phyloP scores from a whole-genome alignment of 2,888 invertebrate species.

The Drosophila borborema region DNA sequence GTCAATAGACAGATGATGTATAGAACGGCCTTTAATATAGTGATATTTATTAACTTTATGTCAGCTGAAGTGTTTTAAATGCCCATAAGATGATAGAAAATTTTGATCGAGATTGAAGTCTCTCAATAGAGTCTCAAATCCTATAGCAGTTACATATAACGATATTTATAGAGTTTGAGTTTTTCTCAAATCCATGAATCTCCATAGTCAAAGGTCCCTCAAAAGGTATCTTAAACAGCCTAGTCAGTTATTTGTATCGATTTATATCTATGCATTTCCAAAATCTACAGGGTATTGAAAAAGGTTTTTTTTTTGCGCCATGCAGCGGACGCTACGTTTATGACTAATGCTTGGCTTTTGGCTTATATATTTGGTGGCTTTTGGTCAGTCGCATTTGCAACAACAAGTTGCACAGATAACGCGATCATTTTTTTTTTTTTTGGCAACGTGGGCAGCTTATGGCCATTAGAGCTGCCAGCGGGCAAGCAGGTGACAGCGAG shows the following conservation, averaged over 20 bases:
- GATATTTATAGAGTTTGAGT: neutral
- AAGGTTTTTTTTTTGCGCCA: conserved; percentile 16
- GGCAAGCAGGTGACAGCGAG: conserved; percentile 54
- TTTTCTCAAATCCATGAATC: neutral
- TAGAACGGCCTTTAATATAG: too few species aligned
- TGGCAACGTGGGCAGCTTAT: conserved; percentile 49
- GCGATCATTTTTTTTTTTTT: conserved; percentile 39
- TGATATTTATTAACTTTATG: too few species aligned
- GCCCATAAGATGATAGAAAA: too few species aligned
- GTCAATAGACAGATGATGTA: too few species aligned
- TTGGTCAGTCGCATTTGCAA: conserved; percentile 26
- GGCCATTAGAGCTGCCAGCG: conserved; percentile 49
- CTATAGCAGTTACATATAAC: neutral
- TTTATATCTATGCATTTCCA: neutral
- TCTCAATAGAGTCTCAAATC: too few species aligned
- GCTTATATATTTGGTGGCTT: conserved; percentile 1
- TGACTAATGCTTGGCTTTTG: conserved; percentile 63
- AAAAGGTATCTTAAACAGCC: too few species aligned
- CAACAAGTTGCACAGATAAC: conserved; percentile 57
- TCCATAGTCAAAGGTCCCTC: neutral
- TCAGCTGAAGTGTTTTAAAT: too few species aligned
- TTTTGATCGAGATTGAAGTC: too few species aligned
- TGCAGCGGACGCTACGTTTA: conserved; percentile 62
- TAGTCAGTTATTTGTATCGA: too few species aligned
- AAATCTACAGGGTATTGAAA: neutral